Conservation (phyloP, 2,888 invertebrate genomes). For the Agrochola circellaris region DNA sequence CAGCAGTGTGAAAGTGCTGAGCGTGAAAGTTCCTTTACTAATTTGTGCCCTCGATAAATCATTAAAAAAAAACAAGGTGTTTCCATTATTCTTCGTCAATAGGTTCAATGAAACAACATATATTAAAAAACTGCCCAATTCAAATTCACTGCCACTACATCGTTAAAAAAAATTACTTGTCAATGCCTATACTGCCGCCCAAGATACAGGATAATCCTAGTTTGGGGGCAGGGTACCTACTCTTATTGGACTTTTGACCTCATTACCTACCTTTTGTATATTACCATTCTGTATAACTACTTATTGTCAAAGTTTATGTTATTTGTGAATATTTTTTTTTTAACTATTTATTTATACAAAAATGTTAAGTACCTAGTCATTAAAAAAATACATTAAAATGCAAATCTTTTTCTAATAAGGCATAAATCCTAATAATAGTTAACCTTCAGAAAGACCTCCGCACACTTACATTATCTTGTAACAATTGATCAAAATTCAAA, state of each 20-base stretch:
- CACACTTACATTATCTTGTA: background rate
- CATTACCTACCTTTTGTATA: no score
- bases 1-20: no score
- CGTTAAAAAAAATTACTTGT: background rate
- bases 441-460: conserved; percentile 25
- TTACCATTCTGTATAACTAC: no score
- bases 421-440: background rate
- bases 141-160: conserved; percentile 5
- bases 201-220: no score
- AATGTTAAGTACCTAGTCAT: background rate
- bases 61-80: no score
- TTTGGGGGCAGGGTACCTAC: no score
- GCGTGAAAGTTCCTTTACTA: background rate
- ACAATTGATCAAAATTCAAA: background rate
- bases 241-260: no score
- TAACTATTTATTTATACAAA: no score
- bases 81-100: background rate
- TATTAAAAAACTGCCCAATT: background rate
- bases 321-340: no score
- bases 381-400: background rate
- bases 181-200: no score
- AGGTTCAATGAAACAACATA: background rate
- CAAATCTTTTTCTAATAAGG: conserved; percentile 8
- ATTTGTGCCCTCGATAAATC: background rate
- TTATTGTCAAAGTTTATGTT: no score